A percentile compares a stretch with the other conserved stretches of the same genome.
Evolutionary conservation across 2,888 invertebrate genomes (phyloP).

Genomic region (Galerucella nymphaeae): DNA sequence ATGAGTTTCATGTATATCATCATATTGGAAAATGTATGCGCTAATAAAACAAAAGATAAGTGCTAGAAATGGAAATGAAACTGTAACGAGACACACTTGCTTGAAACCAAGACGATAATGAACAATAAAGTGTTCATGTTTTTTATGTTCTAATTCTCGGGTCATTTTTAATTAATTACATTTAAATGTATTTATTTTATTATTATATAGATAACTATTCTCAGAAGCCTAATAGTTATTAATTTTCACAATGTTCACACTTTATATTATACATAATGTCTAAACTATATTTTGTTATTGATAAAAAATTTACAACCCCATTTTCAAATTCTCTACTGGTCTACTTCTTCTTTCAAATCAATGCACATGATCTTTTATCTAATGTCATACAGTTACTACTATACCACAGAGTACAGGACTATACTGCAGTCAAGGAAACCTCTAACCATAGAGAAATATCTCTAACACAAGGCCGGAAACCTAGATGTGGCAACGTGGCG

Average conservation of each 20-base stretch:
- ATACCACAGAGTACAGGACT: too few species aligned
- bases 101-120: constrained; percentile 81
- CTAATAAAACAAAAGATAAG: constrained; percentile 89
- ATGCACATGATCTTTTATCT: neutral
- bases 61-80: constrained; percentile 86
- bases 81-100: constrained; percentile 84
- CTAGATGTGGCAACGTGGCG: too few species aligned
- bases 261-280: neutral
- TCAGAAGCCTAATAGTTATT: neutral
- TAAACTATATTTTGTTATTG: neutral
- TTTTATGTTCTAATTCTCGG: constrained; percentile 35
- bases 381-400: neutral
- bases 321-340: constrained; percentile 5
- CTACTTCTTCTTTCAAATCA: constrained; percentile 1
- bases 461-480: too few species aligned
- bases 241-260: neutral
- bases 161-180: constrained; percentile 20
- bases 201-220: neutral
- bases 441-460: too few species aligned
- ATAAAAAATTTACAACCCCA: constrained; percentile 7
- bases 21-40: constrained; percentile 90
- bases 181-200: neutral
- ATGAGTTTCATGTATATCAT: constrained; percentile 95
- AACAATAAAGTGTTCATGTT: constrained; percentile 65
- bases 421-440: too few species aligned